Conservation (phyloP, 2,797 vertebrate species). For the Ctenosaura bakeri region DNA sequence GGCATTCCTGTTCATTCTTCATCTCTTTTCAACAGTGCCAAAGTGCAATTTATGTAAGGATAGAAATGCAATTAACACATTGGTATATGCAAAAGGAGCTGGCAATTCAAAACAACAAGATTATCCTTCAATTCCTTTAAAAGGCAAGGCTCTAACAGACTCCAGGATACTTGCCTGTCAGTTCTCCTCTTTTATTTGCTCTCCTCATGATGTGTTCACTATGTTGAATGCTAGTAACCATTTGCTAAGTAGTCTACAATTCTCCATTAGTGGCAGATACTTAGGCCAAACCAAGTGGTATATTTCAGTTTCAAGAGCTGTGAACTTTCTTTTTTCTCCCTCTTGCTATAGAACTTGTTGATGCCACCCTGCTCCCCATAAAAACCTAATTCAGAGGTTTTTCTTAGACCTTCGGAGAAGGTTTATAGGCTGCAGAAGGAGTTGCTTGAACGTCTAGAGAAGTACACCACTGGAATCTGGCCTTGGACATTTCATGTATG, state of each 20-base stretch:
- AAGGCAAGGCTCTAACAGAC: not conserved
- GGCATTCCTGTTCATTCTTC: constrained; percentile 2
- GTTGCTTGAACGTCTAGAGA: too few relatives aligned
- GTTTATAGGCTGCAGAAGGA: too few relatives aligned
- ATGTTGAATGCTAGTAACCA: not conserved
- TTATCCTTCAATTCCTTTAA: not conserved
- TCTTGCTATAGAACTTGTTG: too few relatives aligned
- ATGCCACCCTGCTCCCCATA: not conserved
- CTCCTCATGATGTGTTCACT: not conserved
- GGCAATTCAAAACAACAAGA: not conserved
- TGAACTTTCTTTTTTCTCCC: too few relatives aligned
- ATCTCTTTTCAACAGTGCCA: constrained; percentile 7
- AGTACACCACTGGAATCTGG: too few relatives aligned
- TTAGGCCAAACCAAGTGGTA: too few relatives aligned
- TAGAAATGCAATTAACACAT: constrained; percentile 28
- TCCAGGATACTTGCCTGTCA: not conserved
- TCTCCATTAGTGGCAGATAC: not conserved
- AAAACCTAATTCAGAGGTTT: too few relatives aligned
- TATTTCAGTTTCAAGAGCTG: too few relatives aligned
- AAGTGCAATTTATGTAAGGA: constrained; percentile 15
- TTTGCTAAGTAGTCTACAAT: constrained; percentile 3
- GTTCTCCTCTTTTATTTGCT: not conserved
- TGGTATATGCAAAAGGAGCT: not conserved
- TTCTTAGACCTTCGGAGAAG: too few relatives aligned
- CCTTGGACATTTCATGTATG: not conserved